Base-by-base conservation (phyloP, 1,140 invertebrate species). In the Brachionus angularis region DNA sequence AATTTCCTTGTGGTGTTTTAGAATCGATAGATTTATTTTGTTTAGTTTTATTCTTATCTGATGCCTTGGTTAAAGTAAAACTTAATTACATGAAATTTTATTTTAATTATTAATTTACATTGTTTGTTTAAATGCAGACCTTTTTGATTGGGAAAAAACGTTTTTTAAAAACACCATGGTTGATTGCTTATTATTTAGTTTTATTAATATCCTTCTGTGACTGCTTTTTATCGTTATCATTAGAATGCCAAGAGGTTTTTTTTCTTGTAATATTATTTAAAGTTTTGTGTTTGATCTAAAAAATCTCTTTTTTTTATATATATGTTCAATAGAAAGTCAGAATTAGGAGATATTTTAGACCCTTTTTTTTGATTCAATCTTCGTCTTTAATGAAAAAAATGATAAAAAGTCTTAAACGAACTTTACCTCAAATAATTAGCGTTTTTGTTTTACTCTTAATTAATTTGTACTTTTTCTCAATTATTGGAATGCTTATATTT, bases 341-440 rank as follows among this genome's bases (percentile, higher is more conserved):
- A 58, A 74, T 80, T 7, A 72, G 79, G 55, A 71, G 78, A 72
- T 75, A 79, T 34, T 31, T 80, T 5, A 69, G 79, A 12, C 79
- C 79, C 29, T 76, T 77, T 67, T 80, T 80, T 71, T 74, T 80
- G 25, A 64, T 80, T 14, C 75, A 77, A 58, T 77, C 77, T 58
- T 79, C 78, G 5, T 76, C 76, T 10, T 62, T 80, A 3, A 80
- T 80, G 78, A 80, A 80, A 72, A 80, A 80, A 73, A 78, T 76
- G 58, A 74, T 79, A 1, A 79, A 79, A 62, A 78, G 76, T 71
- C 72, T 80, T 42, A 61, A 74, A 46, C 75, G 75, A 73, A 79
- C 77, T 10, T 27, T 80, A 8, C 77, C 78, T 53, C 78, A 79
- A 55, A 76, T 80, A n/a, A 62, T 76, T n/a, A 79, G 78, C 73